These are phyloP conservation scores for Drosophila tani DNA, from an alignment of 1,140 invertebrate genomes.

Conservation along the genomic window DNA sequence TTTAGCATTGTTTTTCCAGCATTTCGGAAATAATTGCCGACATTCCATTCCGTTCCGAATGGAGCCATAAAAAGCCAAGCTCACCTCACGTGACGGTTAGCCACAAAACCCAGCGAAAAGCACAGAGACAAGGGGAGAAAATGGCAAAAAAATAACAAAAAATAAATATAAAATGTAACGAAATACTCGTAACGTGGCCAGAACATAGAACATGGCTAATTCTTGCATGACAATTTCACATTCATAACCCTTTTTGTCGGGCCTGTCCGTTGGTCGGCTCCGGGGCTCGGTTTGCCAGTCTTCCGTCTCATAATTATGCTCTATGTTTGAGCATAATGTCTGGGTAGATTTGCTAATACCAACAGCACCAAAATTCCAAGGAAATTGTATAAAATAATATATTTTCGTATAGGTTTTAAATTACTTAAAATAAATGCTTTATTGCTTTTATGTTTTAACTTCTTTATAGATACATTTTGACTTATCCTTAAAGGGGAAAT, in stretches of 20 bases:
- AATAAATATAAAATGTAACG: constrained; percentile 71
- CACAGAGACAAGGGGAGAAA: constrained; percentile 5
- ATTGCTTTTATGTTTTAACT: too few relatives aligned
- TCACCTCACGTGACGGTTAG: constrained; percentile 70
- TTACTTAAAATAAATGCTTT: too few relatives aligned
- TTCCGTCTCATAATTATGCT: constrained; percentile 78
- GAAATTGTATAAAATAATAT: too few relatives aligned
- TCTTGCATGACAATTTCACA: constrained; percentile 85
- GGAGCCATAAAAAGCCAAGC: constrained; percentile 65
- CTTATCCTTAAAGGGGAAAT: too few relatives aligned
- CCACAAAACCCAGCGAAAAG: constrained; percentile 51
- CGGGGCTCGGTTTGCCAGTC: constrained; percentile 38
- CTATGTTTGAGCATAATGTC: neutral
- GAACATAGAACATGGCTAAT: constrained; percentile 84
- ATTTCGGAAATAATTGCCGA: constrained; percentile 75
- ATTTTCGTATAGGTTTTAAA: too few relatives aligned
- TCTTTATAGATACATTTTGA: too few relatives aligned
- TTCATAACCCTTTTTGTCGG: constrained; percentile 81
- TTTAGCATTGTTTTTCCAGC: constrained; percentile 72
- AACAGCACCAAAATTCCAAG: too few relatives aligned
- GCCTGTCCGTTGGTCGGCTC: constrained; percentile 54
- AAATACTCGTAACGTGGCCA: constrained; percentile 70
- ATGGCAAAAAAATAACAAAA: constrained; percentile 19
- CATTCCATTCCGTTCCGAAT: constrained; percentile 57
- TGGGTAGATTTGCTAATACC: neutral